Conservation (phyloP, 2,888 invertebrate genomes). For the Torymus tubicola region DNA sequence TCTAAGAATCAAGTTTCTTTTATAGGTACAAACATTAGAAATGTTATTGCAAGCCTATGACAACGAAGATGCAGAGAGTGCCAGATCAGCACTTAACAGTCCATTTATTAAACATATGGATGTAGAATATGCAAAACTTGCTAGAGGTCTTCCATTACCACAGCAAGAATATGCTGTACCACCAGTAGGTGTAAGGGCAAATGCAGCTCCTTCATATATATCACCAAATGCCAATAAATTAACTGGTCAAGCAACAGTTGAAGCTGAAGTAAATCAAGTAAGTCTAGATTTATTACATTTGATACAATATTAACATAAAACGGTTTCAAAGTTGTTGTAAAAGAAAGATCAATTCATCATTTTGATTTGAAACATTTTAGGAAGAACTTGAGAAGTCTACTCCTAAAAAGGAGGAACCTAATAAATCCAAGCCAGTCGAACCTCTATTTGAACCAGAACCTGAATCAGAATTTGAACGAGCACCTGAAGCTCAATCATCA, state of each 20-base stretch:
- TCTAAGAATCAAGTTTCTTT: not conserved
- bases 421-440: not conserved
- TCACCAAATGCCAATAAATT: conserved; percentile 77
- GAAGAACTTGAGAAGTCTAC: conserved; percentile 26
- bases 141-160: conserved; percentile 83
- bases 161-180: conserved; percentile 80
- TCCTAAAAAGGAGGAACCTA: conserved; percentile 4
- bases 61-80: conserved; percentile 90
- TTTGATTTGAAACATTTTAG: conserved; percentile 23
- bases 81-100: conserved; percentile 84
- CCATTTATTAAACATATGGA: conserved; percentile 96
- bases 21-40: conserved; percentile 85
- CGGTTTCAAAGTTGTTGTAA: not conserved
- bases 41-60: conserved; percentile 88
- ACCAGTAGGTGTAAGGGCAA: conserved; percentile 81
- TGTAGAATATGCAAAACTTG: conserved; percentile 89
- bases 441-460: conserved; percentile 3
- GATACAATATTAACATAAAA: not conserved
- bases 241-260: conserved; percentile 71
- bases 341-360: not conserved
- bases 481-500: conserved; percentile 44
- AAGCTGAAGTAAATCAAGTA: conserved; percentile 74
- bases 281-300: conserved; percentile 54
- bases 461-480: conserved; percentile 2
- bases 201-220: conserved; percentile 84